Conservation (phyloP, 1,140 invertebrate genomes). For the Thrips palmi region DNA sequence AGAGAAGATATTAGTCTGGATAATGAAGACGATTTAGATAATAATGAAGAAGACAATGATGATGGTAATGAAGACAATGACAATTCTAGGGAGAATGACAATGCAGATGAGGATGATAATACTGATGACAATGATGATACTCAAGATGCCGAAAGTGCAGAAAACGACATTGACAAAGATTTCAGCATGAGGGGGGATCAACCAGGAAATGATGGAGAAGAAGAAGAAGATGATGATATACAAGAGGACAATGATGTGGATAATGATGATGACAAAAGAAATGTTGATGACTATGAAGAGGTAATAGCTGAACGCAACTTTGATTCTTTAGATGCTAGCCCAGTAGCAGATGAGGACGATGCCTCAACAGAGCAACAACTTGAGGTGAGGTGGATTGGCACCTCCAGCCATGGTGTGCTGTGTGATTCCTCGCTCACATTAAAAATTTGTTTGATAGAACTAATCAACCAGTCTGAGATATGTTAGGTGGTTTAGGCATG, state of each 20-base stretch:
- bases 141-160: slow-evolving; percentile 16
- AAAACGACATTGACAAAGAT: slow-evolving; percentile 16
- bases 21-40: slow-evolving; percentile 18
- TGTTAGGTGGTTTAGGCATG: too few relatives aligned
- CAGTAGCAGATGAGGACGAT: slow-evolving; percentile 16
- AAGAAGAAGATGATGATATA: slow-evolving; percentile 14
- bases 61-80: slow-evolving; percentile 17
- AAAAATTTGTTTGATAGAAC: too few relatives aligned
- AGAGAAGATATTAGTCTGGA: slow-evolving; percentile 19
- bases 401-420: too few relatives aligned
- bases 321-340: slow-evolving; percentile 21
- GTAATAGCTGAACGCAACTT: slow-evolving; percentile 18
- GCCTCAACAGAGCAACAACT: slow-evolving; percentile 23
- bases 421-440: too few relatives aligned
- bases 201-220: slow-evolving; percentile 16
- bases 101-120: slow-evolving; percentile 17
- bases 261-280: slow-evolving; percentile 17
- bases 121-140: slow-evolving; percentile 18
- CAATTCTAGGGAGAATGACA: slow-evolving; percentile 19
- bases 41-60: slow-evolving; percentile 17
- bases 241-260: slow-evolving; percentile 19
- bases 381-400: too few relatives aligned
- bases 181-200: slow-evolving; percentile 15
- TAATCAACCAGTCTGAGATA: too few relatives aligned
- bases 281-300: slow-evolving; percentile 16